A percentile compares a stretch with the other conserved stretches of the same genome.
Conservation (phyloP, 2,797 vertebrate genomes). For the Psittacula echo region DNA sequence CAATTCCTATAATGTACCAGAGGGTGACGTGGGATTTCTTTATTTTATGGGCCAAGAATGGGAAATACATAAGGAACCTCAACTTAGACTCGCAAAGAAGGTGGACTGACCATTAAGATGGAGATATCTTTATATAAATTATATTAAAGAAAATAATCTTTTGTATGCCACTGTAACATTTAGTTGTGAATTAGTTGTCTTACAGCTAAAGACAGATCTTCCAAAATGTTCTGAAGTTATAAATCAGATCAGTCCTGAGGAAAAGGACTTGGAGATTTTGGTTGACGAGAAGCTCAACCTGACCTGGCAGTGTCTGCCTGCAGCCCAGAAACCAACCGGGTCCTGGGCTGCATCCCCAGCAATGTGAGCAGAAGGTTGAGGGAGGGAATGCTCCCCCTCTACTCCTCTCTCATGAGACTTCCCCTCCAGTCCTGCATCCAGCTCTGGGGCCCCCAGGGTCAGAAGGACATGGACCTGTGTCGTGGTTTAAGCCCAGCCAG, state of each 20-base stretch:
- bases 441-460: neutral
- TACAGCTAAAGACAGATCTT: neutral
- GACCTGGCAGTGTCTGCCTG: neutral
- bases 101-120: neutral
- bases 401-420: neutral
- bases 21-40: fast-evolving
- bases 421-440: too few relatives aligned
- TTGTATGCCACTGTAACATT: neutral
- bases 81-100: neutral
- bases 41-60: fast-evolving
- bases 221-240: neutral
- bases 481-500: too few relatives aligned
- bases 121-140: neutral
- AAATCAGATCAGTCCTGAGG: neutral
- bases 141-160: neutral
- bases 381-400: neutral
- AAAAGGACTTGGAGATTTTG: neutral
- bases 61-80: neutral
- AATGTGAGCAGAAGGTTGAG: neutral
- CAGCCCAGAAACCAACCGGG: neutral
- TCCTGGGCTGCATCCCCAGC: neutral
- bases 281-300: neutral
- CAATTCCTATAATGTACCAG: neutral
- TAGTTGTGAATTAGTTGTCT: neutral
- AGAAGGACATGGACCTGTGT: neutral